Evolutionary conservation across 2,888 invertebrate species (phyloP).

Genomic region (Protodeltote pygarga): DNA sequence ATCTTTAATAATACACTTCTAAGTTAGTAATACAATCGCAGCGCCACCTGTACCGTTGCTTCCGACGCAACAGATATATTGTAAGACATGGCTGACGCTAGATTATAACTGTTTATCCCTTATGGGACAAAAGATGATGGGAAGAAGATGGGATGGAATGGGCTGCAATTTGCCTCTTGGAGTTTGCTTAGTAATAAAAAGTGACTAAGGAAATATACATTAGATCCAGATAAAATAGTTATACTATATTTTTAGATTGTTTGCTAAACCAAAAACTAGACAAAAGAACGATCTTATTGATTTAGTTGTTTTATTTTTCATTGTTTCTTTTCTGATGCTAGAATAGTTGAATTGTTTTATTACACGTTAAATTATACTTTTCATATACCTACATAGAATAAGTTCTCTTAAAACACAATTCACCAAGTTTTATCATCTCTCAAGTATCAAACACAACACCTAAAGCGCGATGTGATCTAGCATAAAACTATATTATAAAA

Average conservation of each 20-base stretch:
- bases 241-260: too few relatives aligned
- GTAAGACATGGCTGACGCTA: conserved; percentile 37
- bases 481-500: conserved; percentile 34
- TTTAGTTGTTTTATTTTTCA: too few relatives aligned
- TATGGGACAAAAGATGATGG: conserved; percentile 21
- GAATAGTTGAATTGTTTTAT: too few relatives aligned
- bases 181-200: neutral
- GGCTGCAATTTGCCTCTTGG: neutral
- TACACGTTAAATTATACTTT: too few relatives aligned
- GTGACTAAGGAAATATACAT: neutral
- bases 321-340: too few relatives aligned
- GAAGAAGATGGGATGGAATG: conserved; percentile 13
- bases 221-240: too few relatives aligned
- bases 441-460: conserved; percentile 14
- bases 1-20: conserved; percentile 25
- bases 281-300: too few relatives aligned
- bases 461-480: conserved; percentile 26
- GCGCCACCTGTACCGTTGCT: conserved; percentile 43
- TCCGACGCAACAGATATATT: conserved; percentile 32
- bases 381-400: too few relatives aligned
- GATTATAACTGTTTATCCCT: conserved; percentile 34
- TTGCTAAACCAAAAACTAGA: too few relatives aligned
- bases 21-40: conserved; percentile 38
- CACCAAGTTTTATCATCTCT: neutral
- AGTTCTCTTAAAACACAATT: neutral